These are phyloP conservation scores for Neoarius graeffei DNA, from an alignment of 2,113 vertebrate species.

Conservation along the genomic window DNA sequence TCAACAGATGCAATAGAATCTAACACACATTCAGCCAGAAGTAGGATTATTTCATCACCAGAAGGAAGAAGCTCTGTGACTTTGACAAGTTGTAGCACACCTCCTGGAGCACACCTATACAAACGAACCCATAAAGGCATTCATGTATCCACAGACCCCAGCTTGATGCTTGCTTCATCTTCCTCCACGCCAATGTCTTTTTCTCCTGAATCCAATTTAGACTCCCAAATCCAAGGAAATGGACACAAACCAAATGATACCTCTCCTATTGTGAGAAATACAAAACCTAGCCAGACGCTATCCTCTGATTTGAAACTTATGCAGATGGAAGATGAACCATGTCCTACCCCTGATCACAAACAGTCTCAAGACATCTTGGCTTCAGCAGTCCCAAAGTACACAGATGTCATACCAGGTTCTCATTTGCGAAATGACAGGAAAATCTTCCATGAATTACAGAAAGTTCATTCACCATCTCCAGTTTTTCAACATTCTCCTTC, in stretches of 20 bases:
- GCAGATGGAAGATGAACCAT: neutral
- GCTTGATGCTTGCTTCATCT: constrained; percentile 51
- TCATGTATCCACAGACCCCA: constrained; percentile 29
- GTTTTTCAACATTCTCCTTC: constrained; percentile 42
- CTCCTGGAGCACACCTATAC: neutral
- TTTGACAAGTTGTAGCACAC: neutral
- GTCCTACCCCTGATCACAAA: constrained; percentile 1
- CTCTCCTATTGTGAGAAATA: neutral
- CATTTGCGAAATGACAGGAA: constrained; percentile 5
- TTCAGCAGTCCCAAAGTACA: constrained; percentile 1
- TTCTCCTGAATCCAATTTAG: constrained; percentile 43
- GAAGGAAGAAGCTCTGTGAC: neutral
- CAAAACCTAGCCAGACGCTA: neutral
- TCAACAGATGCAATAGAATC: constrained; percentile 33
- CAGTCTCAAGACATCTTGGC: neutral
- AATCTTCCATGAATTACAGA: constrained; percentile 11
- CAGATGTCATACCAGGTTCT: neutral
- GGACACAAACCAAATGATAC: neutral
- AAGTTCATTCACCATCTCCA: constrained; percentile 30
- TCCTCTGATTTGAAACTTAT: neutral
- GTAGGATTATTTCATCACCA: constrained; percentile 38
- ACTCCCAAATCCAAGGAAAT: neutral
- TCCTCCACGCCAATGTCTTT: constrained; percentile 35
- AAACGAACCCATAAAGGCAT: constrained; percentile 33
- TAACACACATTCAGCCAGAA: constrained; percentile 11